Evolutionary conservation across 2,888 invertebrate species (phyloP).

Genomic region (Drosophila algonquin): DNA sequence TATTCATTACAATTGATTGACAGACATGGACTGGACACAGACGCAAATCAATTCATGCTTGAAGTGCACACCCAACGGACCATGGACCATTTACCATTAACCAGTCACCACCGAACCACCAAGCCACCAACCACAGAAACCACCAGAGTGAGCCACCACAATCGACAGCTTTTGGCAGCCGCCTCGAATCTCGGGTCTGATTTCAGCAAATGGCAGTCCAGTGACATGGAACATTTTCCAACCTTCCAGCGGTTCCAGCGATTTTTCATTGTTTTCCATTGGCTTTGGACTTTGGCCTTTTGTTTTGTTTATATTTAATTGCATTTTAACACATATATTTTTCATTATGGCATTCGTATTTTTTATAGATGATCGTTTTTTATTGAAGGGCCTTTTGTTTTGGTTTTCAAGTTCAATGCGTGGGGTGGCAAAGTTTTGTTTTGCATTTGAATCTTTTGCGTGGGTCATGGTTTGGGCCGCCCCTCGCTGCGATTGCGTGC

Average conservation of each 20-base stretch:
- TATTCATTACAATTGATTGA: conserved; percentile 79
- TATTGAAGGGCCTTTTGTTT: conserved; percentile 52
- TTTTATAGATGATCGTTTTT: conserved; percentile 45
- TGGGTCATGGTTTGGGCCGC: conserved; percentile 70
- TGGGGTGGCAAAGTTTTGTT: conserved; percentile 54
- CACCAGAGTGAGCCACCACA: conserved; percentile 20
- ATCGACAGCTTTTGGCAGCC: conserved; percentile 54
- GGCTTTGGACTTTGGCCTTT: conserved; percentile 42
- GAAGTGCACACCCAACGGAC: conserved; percentile 72
- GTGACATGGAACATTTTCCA: conserved; percentile 61
- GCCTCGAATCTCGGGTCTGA: conserved; percentile 61
- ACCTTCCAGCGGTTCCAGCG: conserved; percentile 45
- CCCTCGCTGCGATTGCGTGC: conserved; percentile 2
- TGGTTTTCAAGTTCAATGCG: conserved; percentile 70
- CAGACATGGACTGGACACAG: conserved; percentile 48
- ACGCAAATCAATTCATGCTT: conserved; percentile 68
- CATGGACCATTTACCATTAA: conserved; percentile 69
- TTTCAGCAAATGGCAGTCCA: conserved; percentile 38
- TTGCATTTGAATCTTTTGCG: conserved; percentile 49
- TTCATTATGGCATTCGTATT: conserved; percentile 34
- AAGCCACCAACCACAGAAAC: conserved; percentile 8
- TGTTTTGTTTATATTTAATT: conserved; percentile 53
- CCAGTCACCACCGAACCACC: conserved; percentile 20
- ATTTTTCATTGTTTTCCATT: conserved; percentile 63
- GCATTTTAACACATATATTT: conserved; percentile 39